These are phyloP conservation scores for Pachliopta kotzebuea DNA, from an alignment of 2,888 invertebrate genomes.

Conservation along the genomic window DNA sequence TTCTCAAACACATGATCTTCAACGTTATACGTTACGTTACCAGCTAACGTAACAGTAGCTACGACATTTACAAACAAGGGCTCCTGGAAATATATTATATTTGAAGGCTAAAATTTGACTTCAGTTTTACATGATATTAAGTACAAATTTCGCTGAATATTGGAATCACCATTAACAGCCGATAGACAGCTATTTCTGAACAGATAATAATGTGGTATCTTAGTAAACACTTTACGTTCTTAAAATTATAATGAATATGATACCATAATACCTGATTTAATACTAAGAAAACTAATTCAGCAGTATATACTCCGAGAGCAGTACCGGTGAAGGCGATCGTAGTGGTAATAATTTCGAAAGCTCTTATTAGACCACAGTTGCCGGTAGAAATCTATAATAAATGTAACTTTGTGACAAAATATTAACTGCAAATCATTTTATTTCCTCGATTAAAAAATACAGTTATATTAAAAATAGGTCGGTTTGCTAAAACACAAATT, in stretches of 20 bases:
- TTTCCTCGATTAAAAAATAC: neutral
- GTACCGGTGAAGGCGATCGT: conserved; percentile 59
- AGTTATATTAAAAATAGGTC: neutral
- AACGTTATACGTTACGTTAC: conserved; percentile 52
- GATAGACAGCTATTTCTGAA: too few species aligned
- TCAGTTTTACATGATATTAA: neutral
- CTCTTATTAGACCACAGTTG: conserved; percentile 68
- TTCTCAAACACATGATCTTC: conserved; percentile 59
- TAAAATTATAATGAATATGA: too few species aligned
- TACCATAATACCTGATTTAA: conserved; percentile 59
- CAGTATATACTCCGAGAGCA: conserved; percentile 62
- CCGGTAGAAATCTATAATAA: conserved; percentile 61
- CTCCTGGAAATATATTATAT: conserved; percentile 47
- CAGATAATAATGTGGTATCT: too few species aligned
- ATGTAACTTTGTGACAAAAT: neutral
- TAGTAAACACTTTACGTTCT: too few species aligned
- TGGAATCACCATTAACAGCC: neutral
- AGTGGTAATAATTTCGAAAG: conserved; percentile 60
- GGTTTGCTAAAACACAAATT: neutral
- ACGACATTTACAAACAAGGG: conserved; percentile 60
- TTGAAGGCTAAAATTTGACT: neutral
- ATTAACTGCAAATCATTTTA: neutral
- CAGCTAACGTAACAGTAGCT: conserved; percentile 57
- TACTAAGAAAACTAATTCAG: conserved; percentile 67
- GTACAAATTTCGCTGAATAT: neutral